Evolutionary conservation across 2,797 vertebrate genomes (phyloP).

Genomic region (Anniella stebbinsi): DNA sequence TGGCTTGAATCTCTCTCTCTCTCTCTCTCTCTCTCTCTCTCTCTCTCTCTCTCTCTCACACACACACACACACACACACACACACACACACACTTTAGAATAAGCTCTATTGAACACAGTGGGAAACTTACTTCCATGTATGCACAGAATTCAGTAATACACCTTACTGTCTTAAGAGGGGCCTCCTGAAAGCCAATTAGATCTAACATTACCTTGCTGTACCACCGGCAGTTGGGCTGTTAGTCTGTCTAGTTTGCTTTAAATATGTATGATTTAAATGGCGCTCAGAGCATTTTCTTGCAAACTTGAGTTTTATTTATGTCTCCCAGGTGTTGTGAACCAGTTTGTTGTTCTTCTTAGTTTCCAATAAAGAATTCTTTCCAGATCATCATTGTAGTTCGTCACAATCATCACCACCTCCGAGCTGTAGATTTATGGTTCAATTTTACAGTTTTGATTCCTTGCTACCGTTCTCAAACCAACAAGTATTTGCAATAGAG

Average conservation of each 20-base stretch:
- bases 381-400: not conserved
- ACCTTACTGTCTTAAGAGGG: too few species aligned
- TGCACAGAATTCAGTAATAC: too few species aligned
- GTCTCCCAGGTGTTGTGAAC: not conserved
- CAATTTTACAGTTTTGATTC: constrained; percentile 21
- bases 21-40: too few species aligned
- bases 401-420: not conserved
- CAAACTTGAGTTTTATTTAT: constrained; percentile 3
- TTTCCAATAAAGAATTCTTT: not conserved
- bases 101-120: too few species aligned
- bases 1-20: too few species aligned
- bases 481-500: not conserved
- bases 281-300: not conserved
- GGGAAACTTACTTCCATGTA: too few species aligned
- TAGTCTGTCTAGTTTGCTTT: not conserved
- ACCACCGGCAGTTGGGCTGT: not conserved
- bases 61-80: too few species aligned
- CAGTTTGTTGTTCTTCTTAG: not conserved
- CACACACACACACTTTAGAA: too few species aligned
- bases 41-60: too few species aligned
- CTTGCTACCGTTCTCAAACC: not conserved
- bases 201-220: too few species aligned
- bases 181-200: too few species aligned
- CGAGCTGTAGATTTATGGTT: not conserved
- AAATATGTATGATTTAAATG: not conserved